Conservation (phyloP, 2,888 invertebrate species). For the Andrena hattorfiana region DNA sequence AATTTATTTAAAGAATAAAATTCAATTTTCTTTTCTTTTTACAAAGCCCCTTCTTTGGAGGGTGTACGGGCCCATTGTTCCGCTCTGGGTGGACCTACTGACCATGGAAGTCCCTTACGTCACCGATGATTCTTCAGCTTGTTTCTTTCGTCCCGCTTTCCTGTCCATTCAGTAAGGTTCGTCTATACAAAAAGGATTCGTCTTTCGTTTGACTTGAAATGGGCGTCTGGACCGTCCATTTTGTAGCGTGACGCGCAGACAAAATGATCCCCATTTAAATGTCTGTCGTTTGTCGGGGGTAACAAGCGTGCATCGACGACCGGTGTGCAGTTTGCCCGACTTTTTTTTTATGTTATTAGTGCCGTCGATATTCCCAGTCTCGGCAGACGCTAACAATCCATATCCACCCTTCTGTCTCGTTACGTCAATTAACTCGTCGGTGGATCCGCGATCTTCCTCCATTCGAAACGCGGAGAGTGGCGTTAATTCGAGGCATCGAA, state of each 20-base stretch:
- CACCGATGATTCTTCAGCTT: background rate
- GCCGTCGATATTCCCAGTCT: constrained; percentile 43
- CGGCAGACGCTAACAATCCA: constrained; percentile 52
- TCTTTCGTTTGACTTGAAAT: background rate
- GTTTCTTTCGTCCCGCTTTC: background rate
- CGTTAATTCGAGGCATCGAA: constrained; percentile 63
- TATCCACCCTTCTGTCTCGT: constrained; percentile 62
- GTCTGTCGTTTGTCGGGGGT: constrained; percentile 6
- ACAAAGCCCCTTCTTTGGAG: too few species aligned
- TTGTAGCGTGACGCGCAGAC: background rate
- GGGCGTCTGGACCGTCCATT: background rate
- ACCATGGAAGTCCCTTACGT: background rate
- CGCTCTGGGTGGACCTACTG: too few species aligned
- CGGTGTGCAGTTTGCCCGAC: background rate
- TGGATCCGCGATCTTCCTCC: constrained; percentile 46
- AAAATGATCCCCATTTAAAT: constrained; percentile 29
- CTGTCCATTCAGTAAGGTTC: background rate
- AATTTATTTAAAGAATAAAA: too few species aligned
- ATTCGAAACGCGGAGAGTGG: constrained; percentile 55
- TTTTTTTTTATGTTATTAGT: constrained; percentile 16
- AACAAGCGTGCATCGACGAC: constrained; percentile 37
- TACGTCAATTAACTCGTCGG: constrained; percentile 67
- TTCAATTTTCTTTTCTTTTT: too few species aligned
- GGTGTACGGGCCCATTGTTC: too few species aligned
- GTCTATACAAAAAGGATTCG: background rate